Percentiles rank a stretch among this genome's conserved stretches.
Evolutionary conservation across 53 echinoderm and acorn worm species (phyloP).

Genomic region (Holothuria leucospilota): DNA sequence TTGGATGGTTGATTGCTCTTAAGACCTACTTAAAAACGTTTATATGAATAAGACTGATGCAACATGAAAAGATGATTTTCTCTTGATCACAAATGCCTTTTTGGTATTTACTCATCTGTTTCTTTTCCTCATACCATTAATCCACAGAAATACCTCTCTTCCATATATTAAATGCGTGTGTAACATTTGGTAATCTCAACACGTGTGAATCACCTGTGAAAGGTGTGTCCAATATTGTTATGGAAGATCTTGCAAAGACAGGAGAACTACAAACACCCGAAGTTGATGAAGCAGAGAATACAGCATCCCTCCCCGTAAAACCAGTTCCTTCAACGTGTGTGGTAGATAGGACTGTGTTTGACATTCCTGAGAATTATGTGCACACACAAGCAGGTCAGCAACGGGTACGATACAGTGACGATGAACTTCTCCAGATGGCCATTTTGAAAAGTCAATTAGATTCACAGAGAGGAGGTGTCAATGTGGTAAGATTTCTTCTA

Average conservation of each 20-base stretch:
- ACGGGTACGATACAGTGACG: slow-evolving; percentile 85
- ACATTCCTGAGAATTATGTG: slow-evolving; percentile 68
- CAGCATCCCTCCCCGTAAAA: slow-evolving; percentile 15
- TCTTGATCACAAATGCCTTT: no score
- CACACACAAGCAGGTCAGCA: slow-evolving; percentile 62
- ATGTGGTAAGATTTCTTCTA: no score
- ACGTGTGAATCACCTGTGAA: slow-evolving; percentile 71
- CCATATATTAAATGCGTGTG: slow-evolving; percentile 95
- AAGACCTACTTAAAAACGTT: no score
- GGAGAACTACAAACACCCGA: slow-evolving; percentile 37
- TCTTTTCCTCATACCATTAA: neutral
- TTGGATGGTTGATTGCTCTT: no score
- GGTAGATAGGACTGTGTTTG: slow-evolving; percentile 87
- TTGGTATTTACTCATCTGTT: no score
- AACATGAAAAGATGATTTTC: no score
- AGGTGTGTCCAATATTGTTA: slow-evolving; percentile 82
- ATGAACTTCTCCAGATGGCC: slow-evolving; percentile 91
- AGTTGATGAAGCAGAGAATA: slow-evolving; percentile 57
- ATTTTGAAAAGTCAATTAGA: slow-evolving; percentile 92
- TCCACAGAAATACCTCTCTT: slow-evolving; percentile 93
- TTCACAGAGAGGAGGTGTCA: slow-evolving; percentile 29
- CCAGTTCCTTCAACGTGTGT: slow-evolving; percentile 67
- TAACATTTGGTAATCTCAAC: slow-evolving; percentile 95
- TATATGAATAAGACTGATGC: no score
- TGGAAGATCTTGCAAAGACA: slow-evolving; percentile 69